Base-by-base conservation (phyloP, 2,888 invertebrate genomes). In the Hyposoter dolosus region DNA sequence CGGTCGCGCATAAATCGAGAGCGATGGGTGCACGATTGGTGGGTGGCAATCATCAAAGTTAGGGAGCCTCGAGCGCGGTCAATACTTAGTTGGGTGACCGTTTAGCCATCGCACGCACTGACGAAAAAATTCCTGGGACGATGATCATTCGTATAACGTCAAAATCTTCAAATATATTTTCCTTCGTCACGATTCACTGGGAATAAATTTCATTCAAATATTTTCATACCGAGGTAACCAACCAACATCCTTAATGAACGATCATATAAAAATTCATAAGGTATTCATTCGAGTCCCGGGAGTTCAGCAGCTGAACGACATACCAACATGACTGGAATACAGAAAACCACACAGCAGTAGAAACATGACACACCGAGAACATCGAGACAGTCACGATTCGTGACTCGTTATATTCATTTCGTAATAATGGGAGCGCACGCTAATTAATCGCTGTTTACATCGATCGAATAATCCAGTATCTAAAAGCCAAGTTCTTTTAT, bases 361-460 rank as follows among this genome's bases (percentile, higher is more conserved):
- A 74, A 85, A 85, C 60, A 72, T 72, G 56, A 63, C 75, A 75
- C 80, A 82, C 60, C 40, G 76, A 56, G 79, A 72, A 63, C 82
- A 77, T 77, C 68, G 56, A 71, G 75, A 72, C 81, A 81, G 77
- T 74, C 76, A 79, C 78, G 75, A 82, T 81, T 88, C 88, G 75
- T 82, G 83, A 87, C 77, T 83, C 75, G 60, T 82, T 82, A 76
- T 86, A 72, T 50, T 85, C 81, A 79, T 60, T 63, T 82, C 83
- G 80, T 82, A 89, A 89, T 89, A 90, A 91, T 90, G 87, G 86
- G 86, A 89, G 87, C 86, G 80, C 83, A 86, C 83, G 89, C 87
- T 92, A 92, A 93, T 93, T 92, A 92, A 92, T 91, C 90, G 89
- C 84, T 89, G 90, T 90, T 92, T 92, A 90, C 90, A 90, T 88